These are phyloP conservation scores for Tenthredo scrophulariae DNA, from an alignment of 2,888 invertebrate species.

Conservation along the genomic window DNA sequence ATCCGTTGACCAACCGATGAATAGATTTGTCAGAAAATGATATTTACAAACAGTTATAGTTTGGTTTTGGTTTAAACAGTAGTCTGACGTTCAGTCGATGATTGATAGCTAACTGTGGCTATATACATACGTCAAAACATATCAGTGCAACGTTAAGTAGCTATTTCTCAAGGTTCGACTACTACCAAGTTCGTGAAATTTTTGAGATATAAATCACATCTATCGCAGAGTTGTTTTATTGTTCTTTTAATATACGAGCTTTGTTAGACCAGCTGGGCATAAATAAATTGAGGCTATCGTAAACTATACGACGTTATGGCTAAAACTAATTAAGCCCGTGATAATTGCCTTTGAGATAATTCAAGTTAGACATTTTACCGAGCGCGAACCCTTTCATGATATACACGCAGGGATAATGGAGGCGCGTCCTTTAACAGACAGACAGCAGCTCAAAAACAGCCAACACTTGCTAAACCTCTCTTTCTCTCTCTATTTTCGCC, in stretches of 20 bases:
- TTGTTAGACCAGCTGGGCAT: background rate
- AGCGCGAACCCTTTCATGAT: slow-evolving; percentile 40
- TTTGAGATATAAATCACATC: background rate
- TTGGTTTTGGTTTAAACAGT: background rate
- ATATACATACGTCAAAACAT: slow-evolving; percentile 3
- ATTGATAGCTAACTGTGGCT: background rate
- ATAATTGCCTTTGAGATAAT: slow-evolving; percentile 50
- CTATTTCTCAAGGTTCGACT: background rate
- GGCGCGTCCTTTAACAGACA: slow-evolving; percentile 37
- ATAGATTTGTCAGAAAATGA: background rate
- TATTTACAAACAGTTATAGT: background rate
- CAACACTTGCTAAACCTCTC: slow-evolving; percentile 27
- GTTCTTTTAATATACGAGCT: background rate
- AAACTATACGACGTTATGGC: slow-evolving; percentile 21
- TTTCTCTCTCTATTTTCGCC: background rate
- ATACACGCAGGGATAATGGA: slow-evolving; percentile 24
- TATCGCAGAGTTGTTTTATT: background rate
- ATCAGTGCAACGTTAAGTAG: background rate
- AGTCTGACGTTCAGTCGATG: background rate
- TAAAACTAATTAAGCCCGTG: slow-evolving; percentile 39
- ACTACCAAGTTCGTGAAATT: no score
- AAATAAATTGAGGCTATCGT: background rate
- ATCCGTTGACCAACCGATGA: background rate
- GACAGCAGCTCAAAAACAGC: slow-evolving; percentile 33
- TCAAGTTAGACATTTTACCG: slow-evolving; percentile 46